Conservation (phyloP, 2,797 vertebrate genomes). For the Momotus momota region DNA sequence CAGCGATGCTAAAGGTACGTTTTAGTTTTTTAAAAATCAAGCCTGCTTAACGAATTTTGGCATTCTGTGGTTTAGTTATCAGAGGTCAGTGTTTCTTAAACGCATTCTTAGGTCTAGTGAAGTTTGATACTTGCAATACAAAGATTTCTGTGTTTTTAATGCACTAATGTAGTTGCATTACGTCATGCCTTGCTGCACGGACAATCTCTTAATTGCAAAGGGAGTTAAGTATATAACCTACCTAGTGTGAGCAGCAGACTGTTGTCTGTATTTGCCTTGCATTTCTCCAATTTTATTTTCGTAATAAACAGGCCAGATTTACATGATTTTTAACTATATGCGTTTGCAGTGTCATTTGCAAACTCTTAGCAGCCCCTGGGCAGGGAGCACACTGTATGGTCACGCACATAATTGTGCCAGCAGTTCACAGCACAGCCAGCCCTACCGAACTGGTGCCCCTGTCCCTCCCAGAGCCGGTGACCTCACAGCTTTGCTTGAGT, state of each 20-base stretch:
- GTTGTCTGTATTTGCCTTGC: background rate
- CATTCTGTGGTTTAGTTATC: background rate
- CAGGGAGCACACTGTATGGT: fast-evolving
- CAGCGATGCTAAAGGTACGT: background rate
- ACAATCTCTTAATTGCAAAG: background rate
- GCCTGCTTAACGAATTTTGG: background rate
- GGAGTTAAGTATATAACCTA: background rate
- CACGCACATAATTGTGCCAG: background rate
- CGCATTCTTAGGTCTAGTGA: background rate
- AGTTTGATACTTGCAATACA: background rate
- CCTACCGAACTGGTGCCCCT: background rate
- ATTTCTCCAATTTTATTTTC: background rate
- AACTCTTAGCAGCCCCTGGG: background rate
- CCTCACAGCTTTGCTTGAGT: background rate
- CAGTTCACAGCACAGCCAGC: fast-evolving
- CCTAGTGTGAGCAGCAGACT: background rate
- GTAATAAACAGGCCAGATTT: background rate
- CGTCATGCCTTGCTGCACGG: background rate
- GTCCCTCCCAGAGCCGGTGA: fast-evolving
- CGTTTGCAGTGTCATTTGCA: background rate
- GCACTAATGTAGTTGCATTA: background rate
- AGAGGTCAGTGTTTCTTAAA: background rate
- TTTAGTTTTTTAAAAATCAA: background rate
- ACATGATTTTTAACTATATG: background rate
- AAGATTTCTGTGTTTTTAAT: background rate